Evolutionary conservation across 2,113 vertebrate species (phyloP).

Genomic region (Nycticebus coucang): DNA sequence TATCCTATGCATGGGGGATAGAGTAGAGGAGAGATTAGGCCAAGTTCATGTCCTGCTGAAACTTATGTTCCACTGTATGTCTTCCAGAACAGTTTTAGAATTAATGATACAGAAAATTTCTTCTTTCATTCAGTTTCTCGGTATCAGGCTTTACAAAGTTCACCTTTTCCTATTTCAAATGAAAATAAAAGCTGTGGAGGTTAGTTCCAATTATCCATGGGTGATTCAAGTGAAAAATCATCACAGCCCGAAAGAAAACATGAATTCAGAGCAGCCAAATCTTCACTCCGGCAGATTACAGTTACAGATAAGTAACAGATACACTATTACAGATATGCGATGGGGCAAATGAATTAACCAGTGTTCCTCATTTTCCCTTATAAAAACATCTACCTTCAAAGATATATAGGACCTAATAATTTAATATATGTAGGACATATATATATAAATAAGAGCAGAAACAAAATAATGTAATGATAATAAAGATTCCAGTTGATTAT

Average conservation of each 20-base stretch:
- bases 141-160: neutral
- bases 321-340: no score
- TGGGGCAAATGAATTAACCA: neutral
- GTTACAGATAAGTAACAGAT: neutral
- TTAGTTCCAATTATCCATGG: fast-evolving
- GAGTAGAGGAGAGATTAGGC: neutral
- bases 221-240: neutral
- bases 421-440: neutral
- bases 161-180: neutral
- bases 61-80: neutral
- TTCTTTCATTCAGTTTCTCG: neutral
- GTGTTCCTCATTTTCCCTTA: neutral
- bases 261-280: neutral
- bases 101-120: neutral
- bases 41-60: neutral
- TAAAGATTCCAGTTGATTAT: neutral
- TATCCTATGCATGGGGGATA: neutral
- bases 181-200: neutral
- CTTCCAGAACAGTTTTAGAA: neutral
- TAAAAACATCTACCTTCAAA: neutral
- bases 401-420: neutral
- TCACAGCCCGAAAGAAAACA: neutral
- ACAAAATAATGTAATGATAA: neutral
- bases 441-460: neutral
- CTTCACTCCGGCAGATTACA: neutral